Base-by-base conservation (phyloP, 2,113 vertebrate genomes). In the Prolemur simus region DNA sequence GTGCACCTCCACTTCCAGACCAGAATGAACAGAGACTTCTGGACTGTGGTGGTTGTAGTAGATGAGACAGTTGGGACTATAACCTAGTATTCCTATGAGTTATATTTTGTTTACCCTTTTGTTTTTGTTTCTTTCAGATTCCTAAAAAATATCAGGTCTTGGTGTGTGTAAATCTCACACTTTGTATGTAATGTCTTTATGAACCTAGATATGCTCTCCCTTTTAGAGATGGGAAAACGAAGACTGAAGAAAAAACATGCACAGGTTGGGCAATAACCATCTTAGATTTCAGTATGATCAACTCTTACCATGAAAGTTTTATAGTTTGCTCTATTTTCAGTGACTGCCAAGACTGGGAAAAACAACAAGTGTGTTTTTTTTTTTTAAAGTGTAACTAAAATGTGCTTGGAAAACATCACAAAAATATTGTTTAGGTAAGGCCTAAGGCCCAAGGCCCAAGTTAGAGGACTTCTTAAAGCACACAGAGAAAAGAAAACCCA, bases 341-440 rank as follows among this genome's bases (percentile, higher is more conserved):
- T 84, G 45, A 90, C 54, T 69, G 27, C 52, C 52, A 90, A 77
- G 54, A 82, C 77, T 92, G 68, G 69, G 54, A 63, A 96, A 96
- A 96, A 88, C 37, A 81, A 94, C 92, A 96, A 95, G 27, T 49
- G 8, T 78, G 20, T 8, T n/a, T n/a, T 29, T 78, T 93, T 29
- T 77, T 93, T 96, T 89, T 27, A 21, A 87, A 96, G 34, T 45
- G 29, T 64, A 93, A 85, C 89, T 87, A 96, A 93, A 95, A 81
- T 81, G 45, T 87, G 37, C 54, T 89, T 89, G 58, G 87, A 96
- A 89, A 96, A 64, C 34, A 56, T 49, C 20, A 80, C 17, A 56
- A 86, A 84, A 77, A 87, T 74, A 87, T 54, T 56, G 63, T 94
- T 94, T 96, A 92, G 66, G 54, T 52, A 73, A 96, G 20, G 25